These are phyloP conservation scores for Sesamia nonagrioides DNA, from an alignment of 1,140 invertebrate species.

Conservation along the genomic window DNA sequence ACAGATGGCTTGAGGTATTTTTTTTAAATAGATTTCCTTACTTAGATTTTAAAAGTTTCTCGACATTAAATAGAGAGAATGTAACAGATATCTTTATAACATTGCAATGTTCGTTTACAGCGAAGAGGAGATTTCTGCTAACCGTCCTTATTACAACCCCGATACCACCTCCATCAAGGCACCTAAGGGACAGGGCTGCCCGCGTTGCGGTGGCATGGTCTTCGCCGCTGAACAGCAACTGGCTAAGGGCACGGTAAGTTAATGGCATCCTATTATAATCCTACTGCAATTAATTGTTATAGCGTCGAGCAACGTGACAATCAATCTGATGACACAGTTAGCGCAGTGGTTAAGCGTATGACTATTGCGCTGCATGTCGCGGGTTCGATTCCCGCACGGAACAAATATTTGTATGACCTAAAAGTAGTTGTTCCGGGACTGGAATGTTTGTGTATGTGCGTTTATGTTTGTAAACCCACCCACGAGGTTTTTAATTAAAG, in stretches of 20 bases:
- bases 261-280: too few relatives aligned
- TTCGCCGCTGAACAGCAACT: constrained; percentile 98
- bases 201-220: constrained; percentile 96
- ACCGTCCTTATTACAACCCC: constrained; percentile 93
- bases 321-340: too few relatives aligned
- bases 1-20: constrained; percentile 95
- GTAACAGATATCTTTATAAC: background rate
- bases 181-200: constrained; percentile 95
- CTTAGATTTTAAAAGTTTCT: background rate
- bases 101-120: constrained; percentile 76
- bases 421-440: too few relatives aligned
- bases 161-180: constrained; percentile 96
- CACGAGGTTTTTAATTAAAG: too few relatives aligned
- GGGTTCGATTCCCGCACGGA: too few relatives aligned
- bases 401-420: too few relatives aligned
- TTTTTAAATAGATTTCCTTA: background rate
- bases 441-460: too few relatives aligned
- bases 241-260: constrained; percentile 94
- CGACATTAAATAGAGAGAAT: background rate
- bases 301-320: too few relatives aligned
- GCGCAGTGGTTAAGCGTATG: too few relatives aligned
- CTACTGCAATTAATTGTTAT: too few relatives aligned
- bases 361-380: too few relatives aligned
- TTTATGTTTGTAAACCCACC: too few relatives aligned
- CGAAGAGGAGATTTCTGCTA: constrained; percentile 93